Evolutionary conservation across 2,113 vertebrate genomes (phyloP), one percentile per base, ranked within the genome.

Genomic region (Nycticryphes semicollaris): DNA sequence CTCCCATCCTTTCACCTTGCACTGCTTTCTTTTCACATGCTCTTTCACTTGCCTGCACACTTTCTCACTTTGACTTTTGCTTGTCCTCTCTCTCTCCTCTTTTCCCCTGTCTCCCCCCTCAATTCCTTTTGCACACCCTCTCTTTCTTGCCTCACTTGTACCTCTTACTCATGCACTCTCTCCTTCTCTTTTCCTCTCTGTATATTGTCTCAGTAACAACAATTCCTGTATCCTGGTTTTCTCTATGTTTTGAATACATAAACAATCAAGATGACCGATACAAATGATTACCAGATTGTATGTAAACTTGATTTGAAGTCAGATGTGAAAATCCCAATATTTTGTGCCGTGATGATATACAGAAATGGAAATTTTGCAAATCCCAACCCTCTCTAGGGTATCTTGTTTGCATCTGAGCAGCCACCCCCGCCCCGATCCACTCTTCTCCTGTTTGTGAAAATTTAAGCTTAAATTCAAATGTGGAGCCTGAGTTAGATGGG

Each of bases 21-120:
- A 0, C 4, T 10, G 30, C 21, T 33, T 57, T 64, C 68, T 31
- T 7, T 45, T 56, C 51, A 19, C 0, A 0, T 30, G 51, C 24
- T 22, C 17, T 56, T 81, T 74, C 35, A 13, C 23, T 64, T 77
- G 5, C 31, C 18, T 59, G 14, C 9, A 8, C 0, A 0, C 14
- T 47, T 81, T 28, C 45, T 24, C 16, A 14, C 35, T 56, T 57
- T 73, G 15, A 7, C 27, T 41, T 81, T 50, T 62, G 5, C 17
- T 79, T 2, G 0, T 90, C 15, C 54, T 43, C 39, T 64, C 9
- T 20, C n/a, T 30, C 7, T 14, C 17, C 8, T 7, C 13, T n/a
- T 15, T 70, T 23, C 33, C 23, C 4, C 6, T n/a, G 9, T 53
- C 41, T 15, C 30, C 22, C 33, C 12, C 33, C 17, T 63, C 41